Evolutionary conservation across 2,888 invertebrate genomes (phyloP), one percentile per base, ranked within the genome.

Genomic region (Tipula unca): DNA sequence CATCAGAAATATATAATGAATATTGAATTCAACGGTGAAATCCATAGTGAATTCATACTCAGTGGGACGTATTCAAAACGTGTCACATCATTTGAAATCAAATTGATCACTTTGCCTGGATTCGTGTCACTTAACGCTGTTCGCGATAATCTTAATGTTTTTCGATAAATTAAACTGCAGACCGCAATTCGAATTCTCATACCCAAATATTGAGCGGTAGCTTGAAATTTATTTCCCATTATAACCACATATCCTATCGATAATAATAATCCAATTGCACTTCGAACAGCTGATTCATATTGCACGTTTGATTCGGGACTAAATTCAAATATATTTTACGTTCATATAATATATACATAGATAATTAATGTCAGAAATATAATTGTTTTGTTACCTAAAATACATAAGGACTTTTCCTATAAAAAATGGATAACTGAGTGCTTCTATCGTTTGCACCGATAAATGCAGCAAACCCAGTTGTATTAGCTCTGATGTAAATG

Each of bases 81-180:
- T 89, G 94, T 95, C 85, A 97, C 94, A 89, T 98, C 98, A 89
- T 97, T 97, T 25, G 97, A 96, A 85, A 98, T 92, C 32, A 98
- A 91, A 90, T 98, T 98, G 14, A 97, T 95, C 36, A 98, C 94
- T 90, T 97, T 96, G 0, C 97, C 97, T 0, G 95, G 94, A 0
- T 97, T 95, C 0, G 97, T 97, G 89, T 96, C 94, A 0, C 95
- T 95, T 48, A 97, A 90, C 0, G 97, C 94, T 0, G 92, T 92
- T 88, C 93, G 93, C 88, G 94, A 95, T 54, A 95, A 90, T 86
- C 92, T 91, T 54, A 97, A 90, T 0, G 97, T 94, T 94, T 98
- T 98, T 91, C 96, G 93, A 89, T 96, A 97, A 88, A 98, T 93
- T 10, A 97, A 90, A 84, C 96, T 95, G 89, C 96, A 96, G 85